Evolutionary conservation across 2,888 invertebrate species (phyloP).

Genomic region (Fragum sueziense): DNA sequence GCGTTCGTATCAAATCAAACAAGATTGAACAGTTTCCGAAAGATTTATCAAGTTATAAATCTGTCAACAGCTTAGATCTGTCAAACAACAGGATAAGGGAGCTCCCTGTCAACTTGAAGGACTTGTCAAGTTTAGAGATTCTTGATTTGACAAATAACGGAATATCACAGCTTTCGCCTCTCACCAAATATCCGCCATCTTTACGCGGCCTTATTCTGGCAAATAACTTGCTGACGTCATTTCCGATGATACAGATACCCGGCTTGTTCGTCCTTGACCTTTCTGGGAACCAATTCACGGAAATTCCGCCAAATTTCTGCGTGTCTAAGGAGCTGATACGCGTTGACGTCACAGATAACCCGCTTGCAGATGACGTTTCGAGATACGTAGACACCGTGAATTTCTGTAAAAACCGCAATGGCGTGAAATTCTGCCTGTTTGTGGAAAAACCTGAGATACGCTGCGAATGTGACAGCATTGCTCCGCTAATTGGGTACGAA

Average conservation of each 20-base stretch:
- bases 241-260: slow-evolving; percentile 47
- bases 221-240: slow-evolving; percentile 37
- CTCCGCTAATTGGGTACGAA: slow-evolving; percentile 22
- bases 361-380: slow-evolving; percentile 26
- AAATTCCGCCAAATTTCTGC: slow-evolving; percentile 47
- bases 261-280: slow-evolving; percentile 54
- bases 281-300: slow-evolving; percentile 44
- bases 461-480: slow-evolving; percentile 49
- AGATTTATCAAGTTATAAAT: slow-evolving; percentile 16
- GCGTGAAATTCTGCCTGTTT: slow-evolving; percentile 52
- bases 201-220: slow-evolving; percentile 46
- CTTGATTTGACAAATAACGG: slow-evolving; percentile 48
- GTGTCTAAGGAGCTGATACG: slow-evolving; percentile 52
- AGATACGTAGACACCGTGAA: slow-evolving; percentile 29
- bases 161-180: slow-evolving; percentile 23
- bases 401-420: slow-evolving; percentile 45
- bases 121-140: slow-evolving; percentile 35
- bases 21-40: slow-evolving; percentile 43
- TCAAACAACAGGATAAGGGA: slow-evolving; percentile 28
- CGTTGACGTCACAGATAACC: slow-evolving; percentile 48
- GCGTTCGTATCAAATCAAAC: slow-evolving; percentile 38
- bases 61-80: slow-evolving; percentile 42
- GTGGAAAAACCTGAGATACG: slow-evolving; percentile 30
- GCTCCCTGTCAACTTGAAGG: slow-evolving; percentile 42
- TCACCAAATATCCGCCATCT: slow-evolving; percentile 48